Conservation (phyloP, 2,113 vertebrate species). For the Egretta garzetta region DNA sequence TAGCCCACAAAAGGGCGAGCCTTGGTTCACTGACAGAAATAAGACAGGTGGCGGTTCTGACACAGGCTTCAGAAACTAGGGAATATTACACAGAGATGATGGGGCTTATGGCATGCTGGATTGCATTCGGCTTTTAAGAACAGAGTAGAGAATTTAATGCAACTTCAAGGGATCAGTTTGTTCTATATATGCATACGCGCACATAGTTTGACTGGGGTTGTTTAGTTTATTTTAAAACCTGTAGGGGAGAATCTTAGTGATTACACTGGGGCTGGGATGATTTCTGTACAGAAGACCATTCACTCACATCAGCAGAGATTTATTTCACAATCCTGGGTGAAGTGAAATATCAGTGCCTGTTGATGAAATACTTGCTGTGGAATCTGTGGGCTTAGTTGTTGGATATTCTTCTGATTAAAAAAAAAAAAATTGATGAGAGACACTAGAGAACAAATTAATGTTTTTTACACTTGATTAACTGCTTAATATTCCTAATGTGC, state of each 20-base stretch:
- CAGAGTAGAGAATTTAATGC: neutral
- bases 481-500: slow-evolving; percentile 64
- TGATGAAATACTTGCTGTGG: slow-evolving; percentile 30
- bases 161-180: neutral
- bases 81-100: neutral
- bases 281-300: neutral
- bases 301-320: neutral
- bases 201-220: neutral
- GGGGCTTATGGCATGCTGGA: neutral
- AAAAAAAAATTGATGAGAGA: slow-evolving; percentile 37
- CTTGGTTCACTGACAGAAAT: neutral
- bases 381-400: neutral
- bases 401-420: slow-evolving; percentile 31
- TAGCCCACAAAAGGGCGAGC: neutral
- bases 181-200: neutral
- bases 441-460: slow-evolving; percentile 43
- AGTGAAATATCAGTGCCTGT: neutral
- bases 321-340: neutral
- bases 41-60: neutral
- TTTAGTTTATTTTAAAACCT: neutral
- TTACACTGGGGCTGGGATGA: neutral
- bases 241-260: neutral
- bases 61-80: neutral
- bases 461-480: slow-evolving; percentile 67
- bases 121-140: neutral